Evolutionary conservation across 2,888 invertebrate genomes (phyloP).

Genomic region (Portevinia maculata): DNA sequence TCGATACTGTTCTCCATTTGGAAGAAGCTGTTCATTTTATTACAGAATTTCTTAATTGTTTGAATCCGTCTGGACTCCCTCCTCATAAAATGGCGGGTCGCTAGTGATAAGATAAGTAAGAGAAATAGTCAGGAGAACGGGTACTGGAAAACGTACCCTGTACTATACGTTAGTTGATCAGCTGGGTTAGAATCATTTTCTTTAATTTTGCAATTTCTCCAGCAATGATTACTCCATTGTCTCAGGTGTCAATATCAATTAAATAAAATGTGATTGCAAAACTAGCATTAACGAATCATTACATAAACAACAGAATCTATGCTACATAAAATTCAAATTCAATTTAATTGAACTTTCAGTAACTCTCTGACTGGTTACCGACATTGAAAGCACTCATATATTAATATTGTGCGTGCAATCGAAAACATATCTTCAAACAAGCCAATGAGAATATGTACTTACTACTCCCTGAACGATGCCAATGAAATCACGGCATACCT

Average conservation of each 20-base stretch:
- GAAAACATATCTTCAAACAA: slow-evolving; percentile 38
- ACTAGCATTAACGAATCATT: slow-evolving; percentile 9
- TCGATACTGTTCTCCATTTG: too few species aligned
- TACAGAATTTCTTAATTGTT: too few species aligned
- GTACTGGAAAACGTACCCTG: too few species aligned
- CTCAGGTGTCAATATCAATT: not conserved
- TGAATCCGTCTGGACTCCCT: too few species aligned
- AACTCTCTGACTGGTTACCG: not conserved
- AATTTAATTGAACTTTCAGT: not conserved
- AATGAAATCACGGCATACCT: slow-evolving; percentile 37
- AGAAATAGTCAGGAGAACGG: too few species aligned
- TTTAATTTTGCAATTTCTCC: too few species aligned
- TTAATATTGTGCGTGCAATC: slow-evolving; percentile 56
- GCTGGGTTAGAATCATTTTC: too few species aligned
- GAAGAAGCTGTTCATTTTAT: too few species aligned
- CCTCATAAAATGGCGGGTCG: too few species aligned
- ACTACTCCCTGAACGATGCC: slow-evolving; percentile 37
- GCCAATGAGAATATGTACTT: slow-evolving; percentile 22
- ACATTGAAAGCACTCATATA: not conserved
- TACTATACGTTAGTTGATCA: too few species aligned
- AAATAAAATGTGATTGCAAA: not conserved
- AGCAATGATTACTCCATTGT: too few species aligned
- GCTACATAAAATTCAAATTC: slow-evolving; percentile 1
- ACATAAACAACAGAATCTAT: slow-evolving; percentile 10
- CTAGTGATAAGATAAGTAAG: too few species aligned